Base-by-base conservation (phyloP, 2,113 vertebrate genomes). In the Petroica traversi region DNA sequence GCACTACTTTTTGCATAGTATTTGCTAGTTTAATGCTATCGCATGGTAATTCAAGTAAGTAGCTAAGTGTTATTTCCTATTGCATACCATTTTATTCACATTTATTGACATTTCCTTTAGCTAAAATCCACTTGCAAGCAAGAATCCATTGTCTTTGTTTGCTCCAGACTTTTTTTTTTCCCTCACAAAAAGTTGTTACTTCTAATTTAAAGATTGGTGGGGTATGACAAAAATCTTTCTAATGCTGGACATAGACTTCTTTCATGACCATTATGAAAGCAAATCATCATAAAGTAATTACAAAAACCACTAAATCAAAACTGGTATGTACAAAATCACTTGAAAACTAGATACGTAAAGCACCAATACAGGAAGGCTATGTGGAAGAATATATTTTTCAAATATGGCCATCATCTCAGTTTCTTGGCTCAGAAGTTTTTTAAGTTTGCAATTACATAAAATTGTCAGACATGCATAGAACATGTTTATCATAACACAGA, bases 141-240 rank as follows among this genome's bases (percentile, higher is more conserved):
- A 80, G 67, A 84, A 64, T 83, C 51, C 45, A 63, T 88, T 90
- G 94, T 89, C 91, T 93, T 96, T 94, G 68, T 90, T 92, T 88
- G 68, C 36, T 71, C 55, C 75, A n/a, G 51, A 57, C 12, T 41
- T 40, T 78, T 52, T 51, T 66, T 59, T 58, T 51, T 11, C 15
- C n/a, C n/a, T 12, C 9, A 0, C 11, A 64, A 36, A 49, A 94
- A 85, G 19, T 46, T 80, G 10, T 45, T 84, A 63, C 19, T 78
- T 87, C 36, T 38, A 52, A 61, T 68, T 84, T 71, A 76, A 84
- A 63, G 51, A 78, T 20, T 48, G 38, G 20, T 18, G 16, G 9
- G 19, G 4, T 28, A 66, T 0, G 11, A 19, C 40, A 83, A 83
- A 94, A 79, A 58, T 61, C 26, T 36, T 80, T 85, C n/a, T 38